Percentiles rank a stretch among this genome's conserved stretches.
Evolutionary conservation across 2,797 vertebrate genomes (phyloP).

Genomic region (Arctocebus calabarensis): DNA sequence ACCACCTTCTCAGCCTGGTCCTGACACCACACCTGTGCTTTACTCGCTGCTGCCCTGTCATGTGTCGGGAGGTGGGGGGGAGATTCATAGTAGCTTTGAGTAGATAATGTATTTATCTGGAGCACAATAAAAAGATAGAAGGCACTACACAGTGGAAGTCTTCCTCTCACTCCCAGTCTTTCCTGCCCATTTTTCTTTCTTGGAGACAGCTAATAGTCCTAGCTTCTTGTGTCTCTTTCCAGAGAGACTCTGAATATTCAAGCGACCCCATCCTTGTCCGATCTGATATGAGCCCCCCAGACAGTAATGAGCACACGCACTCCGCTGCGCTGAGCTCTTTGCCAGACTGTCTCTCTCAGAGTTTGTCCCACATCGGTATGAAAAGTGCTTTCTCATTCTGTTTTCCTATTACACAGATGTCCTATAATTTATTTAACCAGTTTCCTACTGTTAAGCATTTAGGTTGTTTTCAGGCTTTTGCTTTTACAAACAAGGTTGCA

Average conservation of each 20-base stretch:
- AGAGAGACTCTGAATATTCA: not conserved
- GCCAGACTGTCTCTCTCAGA: not conserved
- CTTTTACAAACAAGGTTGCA: constrained; percentile 1
- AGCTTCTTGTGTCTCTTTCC: not conserved
- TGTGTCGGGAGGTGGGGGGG: not conserved
- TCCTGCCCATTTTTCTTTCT: not conserved
- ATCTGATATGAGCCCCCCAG: not conserved
- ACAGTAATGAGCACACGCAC: accelerated
- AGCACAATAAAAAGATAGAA: not conserved
- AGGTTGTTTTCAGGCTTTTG: constrained; percentile 48
- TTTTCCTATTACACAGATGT: not conserved
- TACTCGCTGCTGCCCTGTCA: no score
- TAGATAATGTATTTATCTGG: not conserved
- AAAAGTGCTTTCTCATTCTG: not conserved
- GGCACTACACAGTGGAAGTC: not conserved
- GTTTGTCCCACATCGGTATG: not conserved
- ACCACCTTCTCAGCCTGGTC: not conserved
- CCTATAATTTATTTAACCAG: constrained; percentile 47
- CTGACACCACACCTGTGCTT: not conserved
- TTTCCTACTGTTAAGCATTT: not conserved
- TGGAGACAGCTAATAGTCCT: not conserved
- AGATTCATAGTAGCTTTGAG: not conserved
- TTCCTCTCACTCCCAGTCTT: not conserved
- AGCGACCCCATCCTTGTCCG: not conserved
- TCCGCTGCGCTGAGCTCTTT: not conserved